Percentiles rank a stretch among this genome's conserved stretches.
phyloP scores from a whole-genome alignment of 2,797 vertebrate species.

The Chlorospingus semifuscus region DNA sequence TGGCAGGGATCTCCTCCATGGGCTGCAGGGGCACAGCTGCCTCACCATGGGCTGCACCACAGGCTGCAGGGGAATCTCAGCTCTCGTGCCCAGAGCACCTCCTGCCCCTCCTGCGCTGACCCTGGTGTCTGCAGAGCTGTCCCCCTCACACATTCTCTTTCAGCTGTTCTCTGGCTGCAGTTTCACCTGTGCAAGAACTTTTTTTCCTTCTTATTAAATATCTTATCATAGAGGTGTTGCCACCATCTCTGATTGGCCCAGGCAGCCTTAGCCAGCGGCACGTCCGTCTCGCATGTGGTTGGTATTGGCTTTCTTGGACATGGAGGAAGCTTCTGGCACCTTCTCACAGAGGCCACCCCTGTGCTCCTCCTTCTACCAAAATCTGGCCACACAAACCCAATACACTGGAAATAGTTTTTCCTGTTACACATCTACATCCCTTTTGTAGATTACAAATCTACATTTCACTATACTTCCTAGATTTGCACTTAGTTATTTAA shows the following conservation, averaged over 20 bases:
- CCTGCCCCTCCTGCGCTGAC: not conserved
- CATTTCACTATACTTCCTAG: not conserved
- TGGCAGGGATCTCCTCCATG: fast-evolving
- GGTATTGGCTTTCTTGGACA: not conserved
- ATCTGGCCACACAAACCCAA: not conserved
- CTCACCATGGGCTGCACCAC: not conserved
- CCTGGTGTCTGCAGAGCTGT: not conserved
- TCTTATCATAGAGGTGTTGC: not conserved
- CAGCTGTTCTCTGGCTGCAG: not conserved
- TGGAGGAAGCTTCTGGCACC: not conserved
- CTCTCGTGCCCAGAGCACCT: fast-evolving
- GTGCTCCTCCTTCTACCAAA: not conserved
- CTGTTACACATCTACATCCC: not conserved
- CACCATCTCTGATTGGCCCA: not conserved
- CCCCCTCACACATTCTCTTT: fast-evolving
- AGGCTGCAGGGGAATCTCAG: not conserved
- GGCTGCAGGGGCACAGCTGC: not conserved
- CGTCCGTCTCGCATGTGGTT: fast-evolving
- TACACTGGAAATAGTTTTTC: not conserved
- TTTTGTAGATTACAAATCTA: not conserved
- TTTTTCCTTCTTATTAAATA: not conserved
- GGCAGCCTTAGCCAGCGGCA: not conserved
- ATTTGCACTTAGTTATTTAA: not conserved
- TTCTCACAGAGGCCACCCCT: not conserved
- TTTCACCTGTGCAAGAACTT: not conserved